These are phyloP conservation scores for Drymonia ruficornis DNA, from an alignment of 2,888 invertebrate species.

Conservation along the genomic window DNA sequence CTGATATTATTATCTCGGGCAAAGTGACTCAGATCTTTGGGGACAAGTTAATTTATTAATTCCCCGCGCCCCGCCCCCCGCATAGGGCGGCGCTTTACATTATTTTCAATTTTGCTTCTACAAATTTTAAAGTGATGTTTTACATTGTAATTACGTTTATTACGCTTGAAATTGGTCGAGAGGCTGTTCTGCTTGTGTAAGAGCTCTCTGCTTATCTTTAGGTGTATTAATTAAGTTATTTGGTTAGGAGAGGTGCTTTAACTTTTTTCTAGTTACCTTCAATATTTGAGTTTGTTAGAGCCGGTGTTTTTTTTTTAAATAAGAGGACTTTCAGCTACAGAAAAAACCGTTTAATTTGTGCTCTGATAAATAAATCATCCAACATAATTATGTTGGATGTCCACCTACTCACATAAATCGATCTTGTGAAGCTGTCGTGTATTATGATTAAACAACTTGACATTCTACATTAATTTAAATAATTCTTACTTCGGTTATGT, in stretches of 20 bases:
- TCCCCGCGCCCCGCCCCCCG: conserved; percentile 22
- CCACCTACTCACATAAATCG: too few relatives aligned
- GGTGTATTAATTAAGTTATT: neutral
- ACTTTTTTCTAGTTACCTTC: neutral
- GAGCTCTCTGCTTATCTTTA: neutral
- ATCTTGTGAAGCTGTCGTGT: too few relatives aligned
- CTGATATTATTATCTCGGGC: conserved; percentile 54
- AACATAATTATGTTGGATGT: too few relatives aligned
- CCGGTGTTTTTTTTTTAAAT: neutral
- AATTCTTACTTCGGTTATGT: too few relatives aligned
- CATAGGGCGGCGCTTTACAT: conserved; percentile 28
- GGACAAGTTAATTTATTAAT: conserved; percentile 58
- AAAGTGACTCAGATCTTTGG: conserved; percentile 43
- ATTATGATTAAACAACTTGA: too few relatives aligned
- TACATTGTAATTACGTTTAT: conserved; percentile 19
- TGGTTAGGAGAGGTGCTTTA: neutral
- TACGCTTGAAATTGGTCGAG: neutral
- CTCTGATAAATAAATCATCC: too few relatives aligned
- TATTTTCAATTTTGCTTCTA: conserved; percentile 43
- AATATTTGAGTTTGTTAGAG: neutral
- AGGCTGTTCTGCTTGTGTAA: neutral
- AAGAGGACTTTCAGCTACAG: too few relatives aligned
- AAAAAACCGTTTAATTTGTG: too few relatives aligned
- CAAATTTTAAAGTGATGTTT: conserved; percentile 34
- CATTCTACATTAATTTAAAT: too few relatives aligned